Base-by-base conservation (phyloP, 2,797 vertebrate species). In the Tolypeutes matacus region DNA sequence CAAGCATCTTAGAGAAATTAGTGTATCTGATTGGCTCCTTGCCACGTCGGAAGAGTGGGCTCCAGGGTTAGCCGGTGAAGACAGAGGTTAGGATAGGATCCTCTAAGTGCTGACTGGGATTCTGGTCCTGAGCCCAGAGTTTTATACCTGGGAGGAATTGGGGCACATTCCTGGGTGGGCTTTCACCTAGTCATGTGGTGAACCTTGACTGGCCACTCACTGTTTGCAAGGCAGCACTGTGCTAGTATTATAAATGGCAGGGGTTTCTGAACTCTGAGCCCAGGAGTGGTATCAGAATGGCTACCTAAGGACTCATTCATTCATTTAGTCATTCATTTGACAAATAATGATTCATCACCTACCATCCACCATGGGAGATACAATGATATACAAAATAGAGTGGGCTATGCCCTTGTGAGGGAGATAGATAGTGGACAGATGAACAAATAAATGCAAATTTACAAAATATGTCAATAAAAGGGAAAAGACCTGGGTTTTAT, bases 1-100 rank as follows among this genome's bases (percentile, higher is more conserved):
- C 9, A 51, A 49, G 86, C 91, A 89, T 95, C 53, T 94, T 83
- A 83, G 60, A 89, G 83, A 95, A 92, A 56, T 27, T 17, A 93
- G 72, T 39, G 3, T 89, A 81, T 92, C 91, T 89, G 80, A 86
- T 89, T 0, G 84, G 91, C 65, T 78, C 31, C 29, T 17, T 62
- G 75, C 69, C 89, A 62, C 23, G 8, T 76, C 67, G 60, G 86
- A 94, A 93, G 60, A 84, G 72, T 49, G 62, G 53, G 91, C 60
- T 86, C 15, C 21, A 53, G n/a, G n/a, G 49, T 17, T 53, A 95
- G 67, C 58, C 1, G 3, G 64, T n/a, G 34, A 90, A 64, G 23
- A 80, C 27, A 64, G 94, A 88, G 20, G 42, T 36, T 67, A 15
- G 65, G 75, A 70, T 27, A 29, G 53, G 60, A 73, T 62, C 60